Base-by-base conservation (phyloP, 2,888 invertebrate species). In the Xestia rhomboidea region DNA sequence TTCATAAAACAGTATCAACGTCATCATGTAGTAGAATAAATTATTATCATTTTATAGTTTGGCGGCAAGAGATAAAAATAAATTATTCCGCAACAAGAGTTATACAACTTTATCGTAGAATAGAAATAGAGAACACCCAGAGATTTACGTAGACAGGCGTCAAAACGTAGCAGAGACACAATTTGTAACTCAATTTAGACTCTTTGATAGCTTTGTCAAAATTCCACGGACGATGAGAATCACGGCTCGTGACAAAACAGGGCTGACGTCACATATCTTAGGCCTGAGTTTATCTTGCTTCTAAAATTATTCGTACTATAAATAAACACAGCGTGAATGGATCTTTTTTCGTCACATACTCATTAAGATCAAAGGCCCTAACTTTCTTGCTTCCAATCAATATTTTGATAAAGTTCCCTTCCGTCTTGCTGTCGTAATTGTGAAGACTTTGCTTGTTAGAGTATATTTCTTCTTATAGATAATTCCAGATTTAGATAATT, bases 161-260 rank as follows among this genome's bases (percentile, higher is more conserved):
- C 85, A 63, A 57, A 81, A 60, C 51, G 38, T 68, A 41, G 68
- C 62, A 18, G 38, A 76, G 57, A 76, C 57, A 62, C 30, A 63
- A 67, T 72, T 81, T 60, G 34, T 81, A 41, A 64, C 85, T 67
- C 77, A 76, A 85, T 83, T 73, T 63, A 81, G 62, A 69, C 62
- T 24, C 15, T 69, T 75, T 72, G 66, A 66, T 76, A 64, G 66
- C 76, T 76, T 74, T 63, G n/a, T 67, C 54, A 75, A 81, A 84
- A 76, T 60, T 60, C 46, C 49, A 34, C 38, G 24, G n/a, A 34
- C 18, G 27, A 49, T 57, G 51, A 71, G 71, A 63, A 77, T 62
- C 41, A 41, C 70, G 27, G 15, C 34, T 60, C 27, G 24, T 27
- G n/a, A 68, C 54, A 72, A 70, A 75, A 72, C 68, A 80, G 0